A percentile compares a stretch with the other conserved stretches of the same genome.
Evolutionary conservation across 1,140 invertebrate genomes (phyloP).

Genomic region (Nasonia longicornis): DNA sequence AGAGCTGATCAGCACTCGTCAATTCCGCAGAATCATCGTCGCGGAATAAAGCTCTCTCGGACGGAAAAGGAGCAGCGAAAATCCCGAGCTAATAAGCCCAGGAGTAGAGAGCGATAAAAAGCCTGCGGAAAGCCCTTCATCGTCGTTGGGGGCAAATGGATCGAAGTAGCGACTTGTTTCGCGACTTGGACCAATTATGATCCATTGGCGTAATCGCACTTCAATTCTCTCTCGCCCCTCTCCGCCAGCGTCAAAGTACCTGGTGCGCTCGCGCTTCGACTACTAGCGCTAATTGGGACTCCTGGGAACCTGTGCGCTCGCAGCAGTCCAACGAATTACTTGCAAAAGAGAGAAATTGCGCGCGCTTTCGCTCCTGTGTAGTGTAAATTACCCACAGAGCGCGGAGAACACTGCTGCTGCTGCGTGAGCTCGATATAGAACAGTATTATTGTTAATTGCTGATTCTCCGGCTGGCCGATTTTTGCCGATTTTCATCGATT

Average conservation of each 20-base stretch:
- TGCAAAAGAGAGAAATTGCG: conserved; percentile 44
- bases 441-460: conserved; percentile 32
- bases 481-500: background rate
- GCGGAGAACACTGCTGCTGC: background rate
- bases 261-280: background rate
- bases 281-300: conserved; percentile 49
- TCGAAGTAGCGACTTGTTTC: background rate
- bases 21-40: conserved; percentile 1
- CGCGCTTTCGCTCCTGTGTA: background rate
- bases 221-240: conserved; percentile 43
- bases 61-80: too few relatives aligned
- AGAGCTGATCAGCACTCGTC: too few relatives aligned
- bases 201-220: conserved; percentile 44
- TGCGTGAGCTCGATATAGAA: background rate
- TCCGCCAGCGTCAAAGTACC: background rate
- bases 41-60: background rate
- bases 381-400: background rate
- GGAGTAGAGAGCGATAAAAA: conserved; percentile 1
- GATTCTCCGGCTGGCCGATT: conserved; percentile 11
- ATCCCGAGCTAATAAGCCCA: background rate
- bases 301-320: conserved; percentile 42
- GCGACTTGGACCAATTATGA: conserved; percentile 50
- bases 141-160: background rate
- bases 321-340: conserved; percentile 34
- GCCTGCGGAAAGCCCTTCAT: background rate